Percentiles rank a stretch among this genome's conserved stretches.
Evolutionary conservation across 2,888 invertebrate genomes (phyloP).

Genomic region (Galerucella calmariensis): DNA sequence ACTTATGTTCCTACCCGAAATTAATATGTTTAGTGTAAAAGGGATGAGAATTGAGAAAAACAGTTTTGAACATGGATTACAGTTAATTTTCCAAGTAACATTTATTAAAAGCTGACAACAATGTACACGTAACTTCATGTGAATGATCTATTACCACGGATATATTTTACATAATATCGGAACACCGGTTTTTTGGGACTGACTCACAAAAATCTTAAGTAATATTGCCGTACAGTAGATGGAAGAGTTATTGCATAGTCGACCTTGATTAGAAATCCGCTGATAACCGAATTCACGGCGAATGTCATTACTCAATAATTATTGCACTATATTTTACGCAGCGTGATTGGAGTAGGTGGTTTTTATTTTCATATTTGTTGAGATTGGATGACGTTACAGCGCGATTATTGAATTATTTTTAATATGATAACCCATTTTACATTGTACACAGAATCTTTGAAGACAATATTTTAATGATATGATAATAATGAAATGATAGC

Average conservation of each 20-base stretch:
- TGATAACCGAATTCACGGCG: background rate
- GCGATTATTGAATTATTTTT: too few relatives aligned
- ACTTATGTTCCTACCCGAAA: too few relatives aligned
- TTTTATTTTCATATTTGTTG: background rate
- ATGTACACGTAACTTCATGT: background rate
- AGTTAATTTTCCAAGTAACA: too few relatives aligned
- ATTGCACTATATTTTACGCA: background rate
- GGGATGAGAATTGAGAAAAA: too few relatives aligned
- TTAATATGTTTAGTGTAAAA: too few relatives aligned
- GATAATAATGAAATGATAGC: too few relatives aligned
- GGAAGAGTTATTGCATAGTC: background rate
- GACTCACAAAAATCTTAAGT: background rate
- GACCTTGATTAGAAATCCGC: background rate
- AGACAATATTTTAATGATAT: too few relatives aligned
- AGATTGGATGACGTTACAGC: background rate
- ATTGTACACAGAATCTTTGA: too few relatives aligned
- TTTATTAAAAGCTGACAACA: background rate
- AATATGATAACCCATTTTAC: too few relatives aligned
- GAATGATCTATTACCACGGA: background rate
- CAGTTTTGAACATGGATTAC: too few relatives aligned
- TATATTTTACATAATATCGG: background rate
- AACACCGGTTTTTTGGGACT: background rate
- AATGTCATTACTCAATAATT: background rate
- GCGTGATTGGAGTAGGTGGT: background rate
- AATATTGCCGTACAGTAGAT: background rate